phyloP scores from a whole-genome alignment of 2,113 vertebrate species.

The Oreochromis niloticus region DNA sequence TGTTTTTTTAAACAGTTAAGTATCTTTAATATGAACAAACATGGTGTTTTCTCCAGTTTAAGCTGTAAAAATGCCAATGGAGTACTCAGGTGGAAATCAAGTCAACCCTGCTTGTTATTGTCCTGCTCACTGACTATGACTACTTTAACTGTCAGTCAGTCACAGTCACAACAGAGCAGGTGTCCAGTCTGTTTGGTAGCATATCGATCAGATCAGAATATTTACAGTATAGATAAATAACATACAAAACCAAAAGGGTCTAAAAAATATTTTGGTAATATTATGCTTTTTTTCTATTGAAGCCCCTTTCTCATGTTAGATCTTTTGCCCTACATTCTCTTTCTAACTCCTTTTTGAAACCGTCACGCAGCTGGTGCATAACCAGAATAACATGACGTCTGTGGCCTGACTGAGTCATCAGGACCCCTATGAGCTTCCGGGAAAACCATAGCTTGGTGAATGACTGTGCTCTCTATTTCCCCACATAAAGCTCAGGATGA shows the following conservation, averaged over 20 bases:
- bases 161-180: not conserved
- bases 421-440: not conserved
- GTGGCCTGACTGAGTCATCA: constrained; percentile 38
- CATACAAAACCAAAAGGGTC: not conserved
- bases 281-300: not conserved
- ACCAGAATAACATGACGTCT: constrained; percentile 41
- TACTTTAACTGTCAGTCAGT: not conserved
- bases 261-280: not conserved
- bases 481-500: constrained; percentile 21
- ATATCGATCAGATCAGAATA: not conserved
- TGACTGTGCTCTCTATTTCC: not conserved
- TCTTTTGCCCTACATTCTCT: not conserved
- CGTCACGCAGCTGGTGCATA: not conserved
- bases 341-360: not conserved
- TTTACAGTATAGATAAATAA: not conserved
- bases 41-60: not conserved
- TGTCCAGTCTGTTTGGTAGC: not conserved
- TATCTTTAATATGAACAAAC: not conserved
- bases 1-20: not conserved
- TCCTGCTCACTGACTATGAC: not conserved
- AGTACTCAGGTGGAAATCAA: not conserved
- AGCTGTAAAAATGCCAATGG: not conserved
- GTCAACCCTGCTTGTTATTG: not conserved
- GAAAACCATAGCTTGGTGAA: constrained; percentile 2
- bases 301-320: not conserved